phyloP scores from a whole-genome alignment of 2,113 vertebrate species.

The Eublepharis macularius region DNA sequence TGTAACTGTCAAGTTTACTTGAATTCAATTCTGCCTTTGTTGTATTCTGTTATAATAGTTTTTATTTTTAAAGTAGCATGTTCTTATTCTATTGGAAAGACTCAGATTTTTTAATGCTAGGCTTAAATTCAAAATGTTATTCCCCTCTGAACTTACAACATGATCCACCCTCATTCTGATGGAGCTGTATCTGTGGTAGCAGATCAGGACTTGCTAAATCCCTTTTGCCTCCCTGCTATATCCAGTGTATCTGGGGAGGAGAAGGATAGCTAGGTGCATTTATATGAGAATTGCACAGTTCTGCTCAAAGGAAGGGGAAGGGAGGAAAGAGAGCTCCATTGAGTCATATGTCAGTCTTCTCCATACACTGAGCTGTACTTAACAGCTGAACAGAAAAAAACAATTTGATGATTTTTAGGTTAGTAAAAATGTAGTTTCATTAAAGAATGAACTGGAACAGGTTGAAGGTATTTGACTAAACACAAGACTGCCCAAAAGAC shows the following conservation, averaged over 20 bases:
- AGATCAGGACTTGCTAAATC: background rate
- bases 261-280: background rate
- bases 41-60: background rate
- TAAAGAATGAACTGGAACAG: conserved; percentile 26
- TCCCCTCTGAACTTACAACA: background rate
- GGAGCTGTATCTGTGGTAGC: background rate
- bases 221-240: background rate
- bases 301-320: background rate
- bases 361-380: background rate
- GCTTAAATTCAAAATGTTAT: background rate
- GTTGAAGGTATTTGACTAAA: background rate
- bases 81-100: background rate
- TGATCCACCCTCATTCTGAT: background rate
- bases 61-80: background rate
- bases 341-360: background rate
- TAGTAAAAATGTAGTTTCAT: background rate
- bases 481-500: background rate
- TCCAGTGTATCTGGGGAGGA: background rate
- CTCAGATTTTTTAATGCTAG: background rate
- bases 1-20: background rate
- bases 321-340: background rate
- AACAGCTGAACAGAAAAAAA: conserved; percentile 1
- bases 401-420: accelerated
- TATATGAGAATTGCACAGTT: background rate
- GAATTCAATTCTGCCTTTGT: background rate